Conservation (phyloP, 2,888 invertebrate genomes). For the Pseudococcus longispinus region DNA sequence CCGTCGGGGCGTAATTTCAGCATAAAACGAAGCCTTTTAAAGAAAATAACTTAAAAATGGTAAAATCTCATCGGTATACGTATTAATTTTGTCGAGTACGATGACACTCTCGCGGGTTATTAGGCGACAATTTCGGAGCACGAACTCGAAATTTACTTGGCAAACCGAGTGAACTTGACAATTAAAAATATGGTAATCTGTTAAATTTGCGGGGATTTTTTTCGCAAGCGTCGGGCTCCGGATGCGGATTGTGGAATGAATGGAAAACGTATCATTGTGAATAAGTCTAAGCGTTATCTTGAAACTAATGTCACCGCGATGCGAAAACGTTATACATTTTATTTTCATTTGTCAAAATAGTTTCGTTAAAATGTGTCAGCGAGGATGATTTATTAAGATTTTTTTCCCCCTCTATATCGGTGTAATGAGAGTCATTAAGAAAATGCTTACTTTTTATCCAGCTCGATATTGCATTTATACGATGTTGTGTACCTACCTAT, state of each 20-base stretch:
- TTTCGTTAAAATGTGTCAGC: conserved; percentile 13
- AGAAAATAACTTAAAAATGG: not conserved
- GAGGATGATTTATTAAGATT: conserved; percentile 12
- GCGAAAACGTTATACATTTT: not conserved
- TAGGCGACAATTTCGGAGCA: not conserved
- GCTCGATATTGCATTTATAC: too few species aligned
- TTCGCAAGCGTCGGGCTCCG: not conserved
- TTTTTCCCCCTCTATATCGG: not conserved
- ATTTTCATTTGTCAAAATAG: conserved; percentile 24
- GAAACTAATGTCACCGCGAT: not conserved
- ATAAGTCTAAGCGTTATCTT: not conserved
- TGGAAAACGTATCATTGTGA: conserved; percentile 3
- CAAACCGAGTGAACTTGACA: not conserved
- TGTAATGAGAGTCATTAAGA: conserved; percentile 19
- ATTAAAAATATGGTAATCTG: conserved; percentile 6
- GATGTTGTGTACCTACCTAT: not conserved
- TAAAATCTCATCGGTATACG: not conserved
- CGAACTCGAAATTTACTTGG: not conserved
- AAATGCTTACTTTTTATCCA: not conserved
- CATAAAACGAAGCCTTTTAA: not conserved
- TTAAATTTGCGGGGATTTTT: not conserved
- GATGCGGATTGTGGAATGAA: not conserved
- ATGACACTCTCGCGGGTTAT: not conserved
- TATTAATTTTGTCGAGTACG: not conserved
- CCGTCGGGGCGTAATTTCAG: not conserved